Conservation (phyloP, 2,888 invertebrate genomes). For the Eubasilissa splendida region DNA sequence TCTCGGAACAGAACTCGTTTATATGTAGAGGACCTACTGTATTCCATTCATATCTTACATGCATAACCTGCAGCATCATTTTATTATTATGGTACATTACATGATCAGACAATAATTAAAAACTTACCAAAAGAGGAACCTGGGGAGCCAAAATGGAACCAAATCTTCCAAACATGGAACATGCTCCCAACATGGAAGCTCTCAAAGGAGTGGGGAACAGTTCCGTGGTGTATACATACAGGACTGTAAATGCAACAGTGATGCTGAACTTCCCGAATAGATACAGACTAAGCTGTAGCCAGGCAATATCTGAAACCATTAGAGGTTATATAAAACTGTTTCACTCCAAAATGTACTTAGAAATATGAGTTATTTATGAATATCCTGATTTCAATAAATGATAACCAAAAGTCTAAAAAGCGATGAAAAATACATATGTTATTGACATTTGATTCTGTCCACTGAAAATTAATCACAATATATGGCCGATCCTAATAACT, state of each 20-base stretch:
- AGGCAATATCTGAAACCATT: conserved; percentile 64
- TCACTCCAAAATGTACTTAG: too few species aligned
- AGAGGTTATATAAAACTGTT: background rate
- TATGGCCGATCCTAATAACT: background rate
- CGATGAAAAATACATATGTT: too few species aligned
- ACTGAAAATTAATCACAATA: background rate
- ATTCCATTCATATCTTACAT: too few species aligned
- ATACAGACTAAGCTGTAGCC: conserved; percentile 68
- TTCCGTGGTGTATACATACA: conserved; percentile 81
- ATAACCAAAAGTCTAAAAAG: too few species aligned
- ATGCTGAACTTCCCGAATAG: conserved; percentile 78
- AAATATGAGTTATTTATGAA: too few species aligned
- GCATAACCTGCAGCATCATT: too few species aligned
- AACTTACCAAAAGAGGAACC: conserved; percentile 75
- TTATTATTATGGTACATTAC: too few species aligned
- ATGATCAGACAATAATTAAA: background rate
- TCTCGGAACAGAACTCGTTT: too few species aligned
- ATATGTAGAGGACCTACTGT: too few species aligned
- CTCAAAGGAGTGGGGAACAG: conserved; percentile 80
- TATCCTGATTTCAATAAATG: too few species aligned
- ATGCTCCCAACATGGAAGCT: conserved; percentile 77
- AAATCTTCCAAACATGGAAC: conserved; percentile 79
- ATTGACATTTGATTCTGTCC: background rate
- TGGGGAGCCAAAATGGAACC: conserved; percentile 82
- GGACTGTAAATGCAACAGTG: conserved; percentile 77